phyloP scores from a whole-genome alignment of 2,113 vertebrate genomes.

The Perca flavescens region DNA sequence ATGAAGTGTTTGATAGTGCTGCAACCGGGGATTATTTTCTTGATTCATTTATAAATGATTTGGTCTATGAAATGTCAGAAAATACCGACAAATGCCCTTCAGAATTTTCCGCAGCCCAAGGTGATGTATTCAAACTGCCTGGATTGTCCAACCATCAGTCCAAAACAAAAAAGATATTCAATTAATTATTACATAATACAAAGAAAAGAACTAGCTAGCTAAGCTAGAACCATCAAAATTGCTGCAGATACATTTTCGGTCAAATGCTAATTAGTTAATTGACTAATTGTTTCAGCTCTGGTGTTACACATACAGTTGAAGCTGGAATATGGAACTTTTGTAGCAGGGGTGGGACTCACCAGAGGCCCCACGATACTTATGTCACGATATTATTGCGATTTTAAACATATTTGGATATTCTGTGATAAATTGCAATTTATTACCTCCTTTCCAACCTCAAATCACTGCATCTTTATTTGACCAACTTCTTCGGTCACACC shows the following conservation, averaged over 20 bases:
- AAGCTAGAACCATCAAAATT: not conserved
- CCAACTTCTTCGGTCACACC: no score
- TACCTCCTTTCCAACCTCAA: no score
- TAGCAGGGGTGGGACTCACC: no score
- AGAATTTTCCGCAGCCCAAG: not conserved
- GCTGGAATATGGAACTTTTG: no score
- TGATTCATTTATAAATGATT: not conserved
- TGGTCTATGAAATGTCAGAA: not conserved
- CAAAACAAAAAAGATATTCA: no score
- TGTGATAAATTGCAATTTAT: no score
- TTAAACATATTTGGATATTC: no score
- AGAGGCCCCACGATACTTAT: no score
- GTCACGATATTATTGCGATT: no score
- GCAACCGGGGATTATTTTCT: not conserved
- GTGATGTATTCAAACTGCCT: not conserved
- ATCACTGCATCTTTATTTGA: no score
- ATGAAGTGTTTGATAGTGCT: not conserved
- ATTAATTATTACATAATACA: not conserved
- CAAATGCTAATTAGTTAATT: not conserved
- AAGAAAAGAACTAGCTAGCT: not conserved
- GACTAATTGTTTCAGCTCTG: not conserved
- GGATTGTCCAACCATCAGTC: no score
- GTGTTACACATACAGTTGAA: no score
- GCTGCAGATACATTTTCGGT: not conserved
- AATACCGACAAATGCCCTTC: not conserved